A percentile compares a stretch with the other conserved stretches of the same genome.
Conservation (phyloP, 2,113 vertebrate species). For the Dascyllus trimaculatus region DNA sequence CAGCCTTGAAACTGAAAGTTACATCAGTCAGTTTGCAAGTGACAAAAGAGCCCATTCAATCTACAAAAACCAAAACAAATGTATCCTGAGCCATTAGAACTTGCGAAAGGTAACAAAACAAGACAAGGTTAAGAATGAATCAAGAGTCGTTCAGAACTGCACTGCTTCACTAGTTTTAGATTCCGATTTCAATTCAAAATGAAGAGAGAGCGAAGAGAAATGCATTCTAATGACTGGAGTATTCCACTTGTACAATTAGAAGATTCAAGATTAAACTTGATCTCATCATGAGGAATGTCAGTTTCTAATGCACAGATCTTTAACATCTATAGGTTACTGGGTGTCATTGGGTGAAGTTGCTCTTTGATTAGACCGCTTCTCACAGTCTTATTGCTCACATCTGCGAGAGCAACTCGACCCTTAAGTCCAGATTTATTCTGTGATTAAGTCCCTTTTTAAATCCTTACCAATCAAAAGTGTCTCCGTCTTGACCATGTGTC, state of each 20-base stretch:
- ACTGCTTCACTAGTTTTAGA: not conserved
- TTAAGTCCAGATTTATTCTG: slow-evolving; percentile 67
- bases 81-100: not conserved
- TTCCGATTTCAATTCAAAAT: not conserved
- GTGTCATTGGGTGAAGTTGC: slow-evolving; percentile 30
- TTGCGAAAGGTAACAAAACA: not conserved
- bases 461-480: slow-evolving; percentile 70
- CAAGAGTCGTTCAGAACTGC: not conserved
- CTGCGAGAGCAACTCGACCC: slow-evolving; percentile 52
- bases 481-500: slow-evolving; percentile 48
- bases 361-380: slow-evolving; percentile 59
- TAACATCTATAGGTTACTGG: not conserved
- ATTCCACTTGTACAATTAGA: not conserved
- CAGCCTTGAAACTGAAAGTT: slow-evolving; percentile 2
- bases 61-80: not conserved
- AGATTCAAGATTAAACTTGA: not conserved
- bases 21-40: slow-evolving; percentile 1
- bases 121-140: not conserved
- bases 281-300: not conserved
- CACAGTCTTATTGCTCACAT: slow-evolving; percentile 51
- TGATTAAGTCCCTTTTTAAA: slow-evolving; percentile 72
- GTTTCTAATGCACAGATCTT: slow-evolving; percentile 12
- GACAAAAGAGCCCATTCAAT: not conserved
- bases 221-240: not conserved
- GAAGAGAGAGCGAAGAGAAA: not conserved